These are phyloP conservation scores for Clivina fossor DNA, from an alignment of 2,888 invertebrate genomes.

Conservation along the genomic window DNA sequence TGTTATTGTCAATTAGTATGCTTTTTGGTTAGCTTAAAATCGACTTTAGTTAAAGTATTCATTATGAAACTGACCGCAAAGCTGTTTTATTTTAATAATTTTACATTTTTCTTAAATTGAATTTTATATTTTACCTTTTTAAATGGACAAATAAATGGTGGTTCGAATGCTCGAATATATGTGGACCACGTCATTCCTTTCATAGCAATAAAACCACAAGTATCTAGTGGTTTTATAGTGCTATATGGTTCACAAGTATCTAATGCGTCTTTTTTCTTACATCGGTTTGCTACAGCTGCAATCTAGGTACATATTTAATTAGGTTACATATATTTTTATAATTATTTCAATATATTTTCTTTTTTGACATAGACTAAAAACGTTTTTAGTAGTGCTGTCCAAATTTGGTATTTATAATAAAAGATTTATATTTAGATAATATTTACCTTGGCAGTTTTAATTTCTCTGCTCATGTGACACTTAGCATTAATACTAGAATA, in stretches of 20 bases:
- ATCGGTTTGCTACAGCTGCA: constrained; percentile 36
- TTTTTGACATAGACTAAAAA: neutral
- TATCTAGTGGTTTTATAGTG: constrained; percentile 42
- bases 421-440: neutral
- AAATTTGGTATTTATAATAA: neutral
- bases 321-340: neutral
- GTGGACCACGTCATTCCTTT: constrained; percentile 43
- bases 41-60: no score
- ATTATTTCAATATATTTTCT: neutral
- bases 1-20: no score
- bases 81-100: no score
- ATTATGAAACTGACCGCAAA: no score
- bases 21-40: no score
- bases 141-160: constrained; percentile 43
- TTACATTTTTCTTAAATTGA: neutral
- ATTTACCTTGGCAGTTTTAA: constrained; percentile 15
- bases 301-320: neutral
- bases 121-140: constrained; percentile 42
- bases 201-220: constrained; percentile 41
- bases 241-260: constrained; percentile 46
- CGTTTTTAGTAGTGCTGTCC: neutral
- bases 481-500: constrained; percentile 16
- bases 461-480: constrained; percentile 14
- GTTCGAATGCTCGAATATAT: constrained; percentile 39
- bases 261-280: constrained; percentile 42